Conservation (phyloP, 2,888 invertebrate species). For the Arge pagana region DNA sequence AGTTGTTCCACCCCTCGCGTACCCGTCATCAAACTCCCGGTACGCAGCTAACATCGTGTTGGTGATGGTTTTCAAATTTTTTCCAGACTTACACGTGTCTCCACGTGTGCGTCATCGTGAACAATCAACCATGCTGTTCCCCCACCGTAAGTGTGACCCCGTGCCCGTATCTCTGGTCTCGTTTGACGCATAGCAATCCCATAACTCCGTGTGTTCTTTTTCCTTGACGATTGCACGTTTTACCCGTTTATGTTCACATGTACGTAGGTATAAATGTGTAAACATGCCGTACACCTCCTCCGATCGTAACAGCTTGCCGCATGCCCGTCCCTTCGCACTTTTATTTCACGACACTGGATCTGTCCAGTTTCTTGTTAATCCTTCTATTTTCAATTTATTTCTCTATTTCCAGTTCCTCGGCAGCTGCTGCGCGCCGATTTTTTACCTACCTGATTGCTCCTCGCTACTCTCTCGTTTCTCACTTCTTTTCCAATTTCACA, state of each 20-base stretch:
- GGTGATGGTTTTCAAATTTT: conserved; percentile 38
- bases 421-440: conserved; percentile 6
- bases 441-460: conserved; percentile 15
- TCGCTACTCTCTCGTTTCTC: conserved; percentile 20
- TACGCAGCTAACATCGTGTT: too few relatives aligned
- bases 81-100: conserved; percentile 88
- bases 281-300: too few relatives aligned
- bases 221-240: too few relatives aligned
- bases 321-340: conserved; percentile 18
- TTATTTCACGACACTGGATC: conserved; percentile 8
- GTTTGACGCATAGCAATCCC: too few relatives aligned
- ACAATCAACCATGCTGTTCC: conserved; percentile 84
- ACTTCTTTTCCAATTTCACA: conserved; percentile 11
- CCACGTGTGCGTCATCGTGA: conserved; percentile 85
- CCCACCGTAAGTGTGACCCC: conserved; percentile 68
- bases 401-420: conserved; percentile 7
- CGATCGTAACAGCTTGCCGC: conserved; percentile 7
- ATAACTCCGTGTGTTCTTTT: too few relatives aligned
- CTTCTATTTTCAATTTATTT: background rate
- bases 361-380: conserved; percentile 13
- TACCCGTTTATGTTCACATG: too few relatives aligned
- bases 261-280: too few relatives aligned
- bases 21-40: too few relatives aligned
- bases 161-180: conserved; percentile 31
- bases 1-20: too few relatives aligned